Percentiles rank a stretch among this genome's conserved stretches.
These are phyloP conservation scores for Polypterus senegalus DNA, from an alignment of 2,113 vertebrate species.

Conservation along the genomic window DNA sequence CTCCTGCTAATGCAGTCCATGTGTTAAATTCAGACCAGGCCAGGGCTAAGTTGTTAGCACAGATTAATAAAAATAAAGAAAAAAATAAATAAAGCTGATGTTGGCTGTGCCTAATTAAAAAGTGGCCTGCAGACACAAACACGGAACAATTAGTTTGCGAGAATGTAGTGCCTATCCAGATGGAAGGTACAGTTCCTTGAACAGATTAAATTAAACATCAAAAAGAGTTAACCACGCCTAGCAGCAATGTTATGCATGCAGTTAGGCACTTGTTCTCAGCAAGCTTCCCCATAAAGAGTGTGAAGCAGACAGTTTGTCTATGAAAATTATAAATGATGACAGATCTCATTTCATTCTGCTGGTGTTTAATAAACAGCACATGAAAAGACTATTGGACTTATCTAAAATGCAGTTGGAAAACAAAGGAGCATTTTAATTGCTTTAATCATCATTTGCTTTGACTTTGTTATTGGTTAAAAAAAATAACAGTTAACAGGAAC, in stretches of 20 bases:
- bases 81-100: too few species aligned
- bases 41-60: too few species aligned
- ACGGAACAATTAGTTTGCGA: too few species aligned
- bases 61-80: too few species aligned
- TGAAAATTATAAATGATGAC: constrained; percentile 76
- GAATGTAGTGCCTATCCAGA: too few species aligned
- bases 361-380: constrained; percentile 88
- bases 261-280: constrained; percentile 51
- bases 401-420: constrained; percentile 58
- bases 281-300: constrained; percentile 76
- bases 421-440: constrained; percentile 97
- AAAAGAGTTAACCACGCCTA: constrained; percentile 42
- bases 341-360: constrained; percentile 92
- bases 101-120: too few species aligned
- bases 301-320: constrained; percentile 66
- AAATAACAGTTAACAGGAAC: constrained; percentile 82
- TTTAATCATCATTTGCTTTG: constrained; percentile 89
- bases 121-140: too few species aligned
- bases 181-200: too few species aligned
- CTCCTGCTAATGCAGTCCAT: too few species aligned
- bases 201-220: constrained; percentile 36
- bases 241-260: constrained; percentile 43
- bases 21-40: too few species aligned
- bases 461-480: constrained; percentile 73
- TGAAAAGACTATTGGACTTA: constrained; percentile 60